Evolutionary conservation across 2,797 vertebrate species (phyloP).

Genomic region (Myiotriccus ornatus): DNA sequence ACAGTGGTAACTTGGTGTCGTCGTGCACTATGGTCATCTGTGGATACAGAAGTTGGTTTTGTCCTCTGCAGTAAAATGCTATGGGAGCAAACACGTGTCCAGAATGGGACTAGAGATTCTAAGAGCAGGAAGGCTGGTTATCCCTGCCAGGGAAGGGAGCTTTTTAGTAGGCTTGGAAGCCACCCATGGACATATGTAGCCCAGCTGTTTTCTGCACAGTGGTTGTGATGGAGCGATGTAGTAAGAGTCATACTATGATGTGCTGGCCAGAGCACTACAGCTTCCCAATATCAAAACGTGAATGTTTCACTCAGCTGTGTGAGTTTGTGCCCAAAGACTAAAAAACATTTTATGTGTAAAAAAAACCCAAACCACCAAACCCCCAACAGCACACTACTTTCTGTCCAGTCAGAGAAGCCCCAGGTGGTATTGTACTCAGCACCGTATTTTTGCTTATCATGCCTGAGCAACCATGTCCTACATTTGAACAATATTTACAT

Average conservation of each 20-base stretch:
- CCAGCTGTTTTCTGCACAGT: constrained; percentile 54
- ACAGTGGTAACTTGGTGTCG: background rate
- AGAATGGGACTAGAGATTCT: background rate
- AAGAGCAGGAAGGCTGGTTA: background rate
- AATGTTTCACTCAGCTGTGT: background rate
- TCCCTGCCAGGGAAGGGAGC: constrained; percentile 33
- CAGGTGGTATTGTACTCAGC: background rate
- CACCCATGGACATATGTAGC: constrained; percentile 17
- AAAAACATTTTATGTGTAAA: background rate
- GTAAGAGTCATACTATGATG: background rate
- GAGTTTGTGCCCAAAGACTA: background rate
- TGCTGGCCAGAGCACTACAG: background rate
- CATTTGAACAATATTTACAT: background rate
- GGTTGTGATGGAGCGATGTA: background rate
- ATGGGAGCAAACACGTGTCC: background rate
- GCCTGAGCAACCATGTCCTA: background rate
- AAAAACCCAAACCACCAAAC: background rate
- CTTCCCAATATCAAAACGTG: background rate
- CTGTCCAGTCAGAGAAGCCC: background rate
- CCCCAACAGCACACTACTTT: background rate
- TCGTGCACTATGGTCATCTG: background rate
- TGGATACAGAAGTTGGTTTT: background rate
- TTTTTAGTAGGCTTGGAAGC: constrained; percentile 49
- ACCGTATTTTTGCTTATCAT: background rate
- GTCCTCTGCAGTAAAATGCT: background rate